A percentile compares a stretch with the other conserved stretches of the same genome.
These are phyloP conservation scores for Paramormyrops kingsleyae DNA, from an alignment of 2,113 vertebrate genomes.

Conservation along the genomic window DNA sequence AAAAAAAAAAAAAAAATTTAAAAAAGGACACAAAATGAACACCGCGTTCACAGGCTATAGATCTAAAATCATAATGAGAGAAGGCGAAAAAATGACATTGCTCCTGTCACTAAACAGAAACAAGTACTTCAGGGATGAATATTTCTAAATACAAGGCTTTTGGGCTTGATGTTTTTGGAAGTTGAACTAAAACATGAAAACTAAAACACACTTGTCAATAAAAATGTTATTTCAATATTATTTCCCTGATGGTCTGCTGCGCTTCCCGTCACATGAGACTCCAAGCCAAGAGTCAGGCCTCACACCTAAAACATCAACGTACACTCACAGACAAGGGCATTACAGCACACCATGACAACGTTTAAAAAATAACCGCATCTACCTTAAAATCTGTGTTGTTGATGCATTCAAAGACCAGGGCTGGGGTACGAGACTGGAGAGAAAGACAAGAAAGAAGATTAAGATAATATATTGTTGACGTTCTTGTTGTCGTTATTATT, in stretches of 20 bases:
- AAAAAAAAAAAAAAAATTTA: too few relatives aligned
- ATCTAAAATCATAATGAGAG: not conserved
- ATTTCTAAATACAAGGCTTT: not conserved
- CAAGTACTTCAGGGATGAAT: not conserved
- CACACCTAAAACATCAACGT: not conserved
- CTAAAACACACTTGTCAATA: not conserved
- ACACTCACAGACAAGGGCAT: not conserved
- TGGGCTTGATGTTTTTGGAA: not conserved
- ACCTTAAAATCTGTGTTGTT: conserved; percentile 99
- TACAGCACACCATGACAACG: conserved; percentile 18
- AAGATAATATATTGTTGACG: not conserved
- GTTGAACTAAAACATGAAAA: not conserved
- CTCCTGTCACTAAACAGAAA: not conserved
- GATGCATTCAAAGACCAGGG: conserved; percentile 98
- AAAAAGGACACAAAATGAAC: not conserved
- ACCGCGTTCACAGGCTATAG: not conserved
- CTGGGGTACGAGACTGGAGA: conserved; percentile 93
- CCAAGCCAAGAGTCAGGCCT: not conserved
- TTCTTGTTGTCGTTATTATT: not conserved
- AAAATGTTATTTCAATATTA: too few relatives aligned
- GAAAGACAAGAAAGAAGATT: conserved; percentile 33
- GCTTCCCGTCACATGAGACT: not conserved
- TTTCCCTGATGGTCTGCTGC: not conserved
- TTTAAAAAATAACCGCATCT: conserved; percentile 41
- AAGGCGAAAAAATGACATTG: not conserved